phyloP scores from a whole-genome alignment of 2,797 vertebrate genomes.

The Manis javanica region DNA sequence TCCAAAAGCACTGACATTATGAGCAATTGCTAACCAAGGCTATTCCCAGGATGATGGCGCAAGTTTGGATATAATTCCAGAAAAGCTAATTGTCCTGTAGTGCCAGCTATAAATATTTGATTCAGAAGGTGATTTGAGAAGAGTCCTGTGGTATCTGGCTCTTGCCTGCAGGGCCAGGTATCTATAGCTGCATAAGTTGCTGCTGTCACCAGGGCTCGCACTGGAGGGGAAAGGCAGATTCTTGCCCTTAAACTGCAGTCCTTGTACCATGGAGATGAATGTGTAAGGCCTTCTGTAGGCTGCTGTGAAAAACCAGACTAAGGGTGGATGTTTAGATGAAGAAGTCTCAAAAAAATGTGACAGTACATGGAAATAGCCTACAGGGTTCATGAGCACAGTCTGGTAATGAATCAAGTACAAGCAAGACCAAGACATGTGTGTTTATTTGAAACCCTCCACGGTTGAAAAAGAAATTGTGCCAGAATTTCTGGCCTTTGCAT shows the following conservation, averaged over 20 bases:
- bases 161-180: neutral
- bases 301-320: neutral
- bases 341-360: neutral
- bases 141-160: neutral
- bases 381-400: neutral
- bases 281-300: neutral
- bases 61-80: slow-evolving; percentile 69
- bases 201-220: neutral
- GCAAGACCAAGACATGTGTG: neutral
- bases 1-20: slow-evolving; percentile 72
- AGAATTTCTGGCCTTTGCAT: neutral
- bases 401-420: neutral
- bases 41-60: slow-evolving; percentile 26
- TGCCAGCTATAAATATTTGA: slow-evolving; percentile 56
- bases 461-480: neutral
- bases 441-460: neutral
- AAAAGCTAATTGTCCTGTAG: slow-evolving; percentile 9
- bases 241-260: neutral
- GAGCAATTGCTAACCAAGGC: slow-evolving; percentile 66
- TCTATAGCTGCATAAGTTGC: neutral
- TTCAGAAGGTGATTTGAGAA: slow-evolving; percentile 64
- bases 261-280: neutral
- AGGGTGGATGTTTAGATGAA: neutral
- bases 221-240: neutral
- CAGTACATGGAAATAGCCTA: neutral